Evolutionary conservation across 2,797 vertebrate genomes (phyloP).

Genomic region (Tokudaia tokunoshimensis): DNA sequence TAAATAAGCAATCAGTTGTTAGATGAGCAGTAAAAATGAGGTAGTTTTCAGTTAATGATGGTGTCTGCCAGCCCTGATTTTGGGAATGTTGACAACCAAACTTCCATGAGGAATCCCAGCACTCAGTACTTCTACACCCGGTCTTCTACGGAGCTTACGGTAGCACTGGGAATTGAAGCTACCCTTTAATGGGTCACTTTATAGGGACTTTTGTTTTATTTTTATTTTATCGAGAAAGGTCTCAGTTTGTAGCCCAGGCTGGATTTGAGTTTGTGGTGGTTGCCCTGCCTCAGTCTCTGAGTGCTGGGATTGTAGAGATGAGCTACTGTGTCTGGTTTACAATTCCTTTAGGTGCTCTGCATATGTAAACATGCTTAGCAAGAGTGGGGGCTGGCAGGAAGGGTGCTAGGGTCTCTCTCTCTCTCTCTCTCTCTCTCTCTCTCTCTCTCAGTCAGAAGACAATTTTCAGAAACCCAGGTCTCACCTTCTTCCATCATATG

Average conservation of each 20-base stretch:
- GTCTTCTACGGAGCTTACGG: neutral
- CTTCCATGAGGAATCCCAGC: neutral
- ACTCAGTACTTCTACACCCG: neutral
- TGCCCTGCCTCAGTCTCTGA: neutral
- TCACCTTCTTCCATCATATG: neutral
- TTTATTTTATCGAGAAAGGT: neutral
- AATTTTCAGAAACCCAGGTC: neutral
- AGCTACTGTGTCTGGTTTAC: neutral
- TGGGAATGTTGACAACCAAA: neutral
- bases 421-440: too few relatives aligned
- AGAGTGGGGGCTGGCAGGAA: neutral
- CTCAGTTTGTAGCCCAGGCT: neutral
- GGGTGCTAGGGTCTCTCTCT: too few relatives aligned
- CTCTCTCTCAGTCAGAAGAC: neutral
- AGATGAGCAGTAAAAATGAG: neutral
- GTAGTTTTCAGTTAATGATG: neutral
- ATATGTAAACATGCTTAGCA: neutral
- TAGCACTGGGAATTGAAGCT: neutral
- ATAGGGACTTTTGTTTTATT: neutral
- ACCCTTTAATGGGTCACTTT: neutral
- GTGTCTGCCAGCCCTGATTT: neutral
- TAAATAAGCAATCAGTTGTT: neutral
- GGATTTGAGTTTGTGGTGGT: neutral
- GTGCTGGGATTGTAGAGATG: neutral
- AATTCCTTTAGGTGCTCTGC: neutral